These are phyloP conservation scores for Peromyscus polionotus DNA, from an alignment of 2,113 vertebrate species.

Conservation along the genomic window DNA sequence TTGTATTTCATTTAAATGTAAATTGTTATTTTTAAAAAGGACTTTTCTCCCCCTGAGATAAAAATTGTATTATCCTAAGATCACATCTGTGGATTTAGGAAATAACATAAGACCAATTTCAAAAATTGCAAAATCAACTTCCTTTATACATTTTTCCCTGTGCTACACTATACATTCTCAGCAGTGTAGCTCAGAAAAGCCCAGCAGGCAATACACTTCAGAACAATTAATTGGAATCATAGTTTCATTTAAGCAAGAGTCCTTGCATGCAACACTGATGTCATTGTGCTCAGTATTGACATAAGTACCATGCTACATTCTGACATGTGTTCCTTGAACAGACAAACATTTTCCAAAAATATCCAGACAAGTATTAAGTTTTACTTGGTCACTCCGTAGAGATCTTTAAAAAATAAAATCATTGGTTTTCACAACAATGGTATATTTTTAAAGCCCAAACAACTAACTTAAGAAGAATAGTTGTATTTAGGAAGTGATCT, in stretches of 20 bases:
- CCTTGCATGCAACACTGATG: not conserved
- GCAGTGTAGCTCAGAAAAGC: not conserved
- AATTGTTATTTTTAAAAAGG: constrained; percentile 60
- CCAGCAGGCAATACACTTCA: not conserved
- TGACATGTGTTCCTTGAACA: not conserved
- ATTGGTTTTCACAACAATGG: not conserved
- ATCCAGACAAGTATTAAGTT: not conserved
- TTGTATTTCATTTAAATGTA: constrained; percentile 63
- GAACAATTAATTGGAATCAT: not conserved
- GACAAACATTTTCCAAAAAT: not conserved
- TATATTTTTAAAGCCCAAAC: not conserved
- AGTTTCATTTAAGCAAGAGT: not conserved
- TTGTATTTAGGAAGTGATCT: too few relatives aligned
- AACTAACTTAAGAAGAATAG: constrained; percentile 1
- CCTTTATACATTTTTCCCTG: not conserved
- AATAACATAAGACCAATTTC: constrained; percentile 22
- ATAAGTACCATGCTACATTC: not conserved
- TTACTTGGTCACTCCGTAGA: not conserved
- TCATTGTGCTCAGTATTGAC: not conserved
- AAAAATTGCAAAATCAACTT: constrained; percentile 40
- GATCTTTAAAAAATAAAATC: not conserved
- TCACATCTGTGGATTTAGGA: constrained; percentile 48
- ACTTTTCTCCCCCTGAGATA: constrained; percentile 25
- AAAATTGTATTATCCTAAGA: constrained; percentile 61
- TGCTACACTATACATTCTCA: not conserved